Base-by-base conservation (phyloP, 2,113 vertebrate genomes). In the Pleuronectes platessa region DNA sequence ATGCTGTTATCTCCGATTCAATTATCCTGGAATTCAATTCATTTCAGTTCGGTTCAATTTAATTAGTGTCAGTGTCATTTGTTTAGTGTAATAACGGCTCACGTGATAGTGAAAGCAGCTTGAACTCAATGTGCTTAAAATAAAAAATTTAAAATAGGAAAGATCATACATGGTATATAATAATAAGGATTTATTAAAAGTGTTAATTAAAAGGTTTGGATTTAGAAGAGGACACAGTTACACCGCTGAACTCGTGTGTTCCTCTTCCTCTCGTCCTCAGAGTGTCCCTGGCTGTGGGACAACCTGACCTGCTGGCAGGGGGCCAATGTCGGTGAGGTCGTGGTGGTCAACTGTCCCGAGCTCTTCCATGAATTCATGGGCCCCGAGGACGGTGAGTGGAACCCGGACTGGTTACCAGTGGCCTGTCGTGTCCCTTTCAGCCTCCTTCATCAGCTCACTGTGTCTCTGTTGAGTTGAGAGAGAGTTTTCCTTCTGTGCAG, bases 281-380 rank as follows among this genome's bases (percentile, higher is more conserved):
- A 88, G 23, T 99, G 98, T 80, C 94, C 95, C 0, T 97, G 96
- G 90, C 95, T 97, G 95, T 99, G 98, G 98, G 98, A 99, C 82
- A 98, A 99, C 40, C 94, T 99, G 82, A 98, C 97, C 0, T 99
- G 98, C 76, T 99, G 98, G 97, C 95, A 97, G 92, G 95, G 95
- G 0, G 95, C 96, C 15, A 90, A 61, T 0, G 80, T 97, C 0
- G 97, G 97, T 0, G 95, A 99, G 69, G 94, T 96, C 0, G 96
- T 97, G 65, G 92, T 93, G 27, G 96, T 98, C 77, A 97, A 91
- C 88, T 99, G 98, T 82, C 97, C 97, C 0, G 96, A 96, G 3
- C 86, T 99, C 60, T 97, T 99, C 89, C 71, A 88, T 5, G 94
- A 92, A 26, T 91, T 97, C 85, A 94, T 97, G 84, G 94, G 92